Evolutionary conservation across 2,797 vertebrate genomes (phyloP), one percentile per base, ranked within the genome.

Genomic region (Sebastolobus altivelis): DNA sequence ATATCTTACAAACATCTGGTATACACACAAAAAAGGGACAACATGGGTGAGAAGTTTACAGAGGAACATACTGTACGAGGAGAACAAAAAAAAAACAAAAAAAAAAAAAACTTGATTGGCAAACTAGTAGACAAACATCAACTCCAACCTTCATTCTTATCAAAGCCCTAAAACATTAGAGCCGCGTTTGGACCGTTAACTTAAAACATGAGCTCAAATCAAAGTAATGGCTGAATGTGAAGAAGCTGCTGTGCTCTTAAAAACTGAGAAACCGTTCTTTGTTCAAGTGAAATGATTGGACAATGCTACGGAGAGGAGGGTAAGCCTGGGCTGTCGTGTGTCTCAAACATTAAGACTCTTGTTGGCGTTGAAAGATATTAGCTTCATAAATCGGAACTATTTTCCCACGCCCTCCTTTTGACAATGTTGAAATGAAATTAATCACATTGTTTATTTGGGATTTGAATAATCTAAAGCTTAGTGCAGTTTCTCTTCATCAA

Each of bases 1-100:
- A 77, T 91, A 91, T 89, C 83, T 93, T 92, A 93, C 92, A 93
- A 94, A 94, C 77, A 81, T 92, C 80, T 89, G 84, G 67, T 82
- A 83, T 81, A 90, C 22, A 27, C 81, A 92, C 79, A 92, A 77
- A 92, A 88, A 70, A 67, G 33, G 71, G 72, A 88, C 58, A 82
- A 87, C 83, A 22, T 60, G 75, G 62, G 74, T 75, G 49, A 83
- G 79, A 88, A 40, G 66, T 90, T 93, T 82, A 92, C 79, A 83
- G 60, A 84, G 63, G 82, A 77, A 92, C 65, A 73, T 56, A 25
- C 25, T 25, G 25, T 25, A 90, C n/a, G 9, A 74, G 60, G 59
- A 77, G 35, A 70, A 81, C 27, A 66, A 80, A 55, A 55, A 16
- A 56, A 75, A 65, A 80, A 59, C 37, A 20, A 61, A 70, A 75